Base-by-base conservation (phyloP, 2,113 vertebrate genomes). In the Antennarius striatus region DNA sequence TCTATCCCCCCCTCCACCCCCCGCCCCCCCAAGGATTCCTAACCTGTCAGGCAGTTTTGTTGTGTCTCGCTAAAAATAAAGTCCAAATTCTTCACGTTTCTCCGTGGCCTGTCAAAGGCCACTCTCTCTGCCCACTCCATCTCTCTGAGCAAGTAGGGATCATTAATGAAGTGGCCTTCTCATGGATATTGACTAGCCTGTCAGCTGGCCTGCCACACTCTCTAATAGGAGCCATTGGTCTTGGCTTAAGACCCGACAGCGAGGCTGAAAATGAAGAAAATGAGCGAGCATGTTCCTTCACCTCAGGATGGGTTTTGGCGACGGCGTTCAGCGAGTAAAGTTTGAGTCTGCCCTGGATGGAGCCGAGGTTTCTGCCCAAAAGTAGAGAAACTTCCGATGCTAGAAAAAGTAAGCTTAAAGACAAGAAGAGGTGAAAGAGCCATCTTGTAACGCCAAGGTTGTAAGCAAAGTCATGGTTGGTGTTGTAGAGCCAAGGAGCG, bases 171-270 rank as follows among this genome's bases (percentile, higher is more conserved):
- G 96, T 98, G 96, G 95, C 94, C 83, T 94, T 95, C 95, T 97
- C 95, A 95, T 96, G 94, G 95, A 95, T 98, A 98, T 97, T 97
- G 95, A 98, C 96, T 95, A 91, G 94, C 93, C 95, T 98, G 95
- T 98, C 96, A 97, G 92, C 93, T 90, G 94, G 91, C 91, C 94
- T 96, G 95, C 95, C 95, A 94, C 93, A 94, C 94, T 92, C 94
- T 92, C 96, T 98, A 98, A 98, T 97, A 96, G 95, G 94, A 96
- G 94, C 93, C 94, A 96, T 96, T 97, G 96, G 96, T 96, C 94
- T 96, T 96, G 94, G 93, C 94, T 96, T 96, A 96, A 96, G 96
- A 95, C 96, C 96, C 95, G 93, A 94, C 93, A 79, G 57, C 80
- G 78, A 68, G 74, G 62, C 68, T 60, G 66, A 79, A 79, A 67